These are phyloP conservation scores for Nomada flava DNA, from an alignment of 2,888 invertebrate species.

Conservation along the genomic window DNA sequence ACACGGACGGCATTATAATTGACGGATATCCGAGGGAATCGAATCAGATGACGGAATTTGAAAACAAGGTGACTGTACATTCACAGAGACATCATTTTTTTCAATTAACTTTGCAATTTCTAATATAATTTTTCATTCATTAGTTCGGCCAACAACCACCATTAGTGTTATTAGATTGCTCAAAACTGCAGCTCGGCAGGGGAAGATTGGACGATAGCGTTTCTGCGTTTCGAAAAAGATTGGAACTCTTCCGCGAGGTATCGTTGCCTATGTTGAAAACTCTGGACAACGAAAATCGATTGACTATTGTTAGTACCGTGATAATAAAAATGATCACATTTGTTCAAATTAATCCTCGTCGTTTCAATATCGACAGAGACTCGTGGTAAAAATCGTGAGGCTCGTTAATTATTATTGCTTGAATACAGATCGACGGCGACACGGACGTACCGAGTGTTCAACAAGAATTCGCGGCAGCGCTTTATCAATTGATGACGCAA, in stretches of 20 bases:
- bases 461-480: constrained; percentile 90
- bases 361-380: too few relatives aligned
- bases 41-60: constrained; percentile 94
- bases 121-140: constrained; percentile 63
- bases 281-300: constrained; percentile 92
- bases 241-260: constrained; percentile 94
- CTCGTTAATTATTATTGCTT: neutral
- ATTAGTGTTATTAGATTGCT: constrained; percentile 94
- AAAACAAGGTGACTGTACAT: constrained; percentile 89
- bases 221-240: constrained; percentile 92
- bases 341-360: too few relatives aligned
- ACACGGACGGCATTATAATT: constrained; percentile 91
- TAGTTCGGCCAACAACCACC: constrained; percentile 92
- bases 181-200: constrained; percentile 94
- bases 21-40: constrained; percentile 98
- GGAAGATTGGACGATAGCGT: constrained; percentile 94
- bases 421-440: constrained; percentile 92
- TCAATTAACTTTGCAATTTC: too few relatives aligned
- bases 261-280: constrained; percentile 95
- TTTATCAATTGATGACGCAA: constrained; percentile 88
- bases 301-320: constrained; percentile 91
- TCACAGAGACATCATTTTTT: too few relatives aligned
- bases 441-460: constrained; percentile 92
- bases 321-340: neutral
- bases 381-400: too few relatives aligned